phyloP scores from a whole-genome alignment of 2,113 vertebrate species.

The Bothrops jararaca region DNA sequence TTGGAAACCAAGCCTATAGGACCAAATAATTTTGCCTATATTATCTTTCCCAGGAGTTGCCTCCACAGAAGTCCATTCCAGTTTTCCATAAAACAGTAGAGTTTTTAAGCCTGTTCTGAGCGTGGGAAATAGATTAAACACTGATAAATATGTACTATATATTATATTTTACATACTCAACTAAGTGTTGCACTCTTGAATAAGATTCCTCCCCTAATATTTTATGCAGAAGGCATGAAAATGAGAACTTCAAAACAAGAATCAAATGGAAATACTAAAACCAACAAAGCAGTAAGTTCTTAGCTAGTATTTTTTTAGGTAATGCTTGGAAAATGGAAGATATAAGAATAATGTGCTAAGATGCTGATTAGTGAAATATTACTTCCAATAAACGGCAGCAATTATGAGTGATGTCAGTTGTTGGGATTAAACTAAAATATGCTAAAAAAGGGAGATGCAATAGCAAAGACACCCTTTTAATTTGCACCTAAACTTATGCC shows the following conservation, averaged over 20 bases:
- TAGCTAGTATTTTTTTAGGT: background rate
- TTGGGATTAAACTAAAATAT: background rate
- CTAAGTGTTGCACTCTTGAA: background rate
- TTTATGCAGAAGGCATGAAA: slow-evolving; percentile 88
- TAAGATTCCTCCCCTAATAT: background rate
- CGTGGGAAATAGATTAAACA: background rate
- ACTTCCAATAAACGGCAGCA: background rate
- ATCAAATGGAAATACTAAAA: slow-evolving; percentile 83
- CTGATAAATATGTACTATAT: background rate
- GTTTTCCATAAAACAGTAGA: background rate
- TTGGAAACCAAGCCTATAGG: background rate
- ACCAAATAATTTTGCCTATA: background rate
- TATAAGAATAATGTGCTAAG: background rate
- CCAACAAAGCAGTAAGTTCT: slow-evolving; percentile 83
- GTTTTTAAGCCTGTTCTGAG: background rate
- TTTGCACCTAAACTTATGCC: background rate
- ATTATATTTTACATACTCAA: background rate
- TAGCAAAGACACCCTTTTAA: background rate
- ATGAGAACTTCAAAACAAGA: slow-evolving; percentile 92
- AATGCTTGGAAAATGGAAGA: background rate
- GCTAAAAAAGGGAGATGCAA: background rate
- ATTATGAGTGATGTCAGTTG: background rate
- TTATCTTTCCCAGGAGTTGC: background rate
- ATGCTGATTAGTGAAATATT: background rate
- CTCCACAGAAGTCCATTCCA: background rate